phyloP scores from a whole-genome alignment of 2,113 vertebrate species.

The Cottus gobio region DNA sequence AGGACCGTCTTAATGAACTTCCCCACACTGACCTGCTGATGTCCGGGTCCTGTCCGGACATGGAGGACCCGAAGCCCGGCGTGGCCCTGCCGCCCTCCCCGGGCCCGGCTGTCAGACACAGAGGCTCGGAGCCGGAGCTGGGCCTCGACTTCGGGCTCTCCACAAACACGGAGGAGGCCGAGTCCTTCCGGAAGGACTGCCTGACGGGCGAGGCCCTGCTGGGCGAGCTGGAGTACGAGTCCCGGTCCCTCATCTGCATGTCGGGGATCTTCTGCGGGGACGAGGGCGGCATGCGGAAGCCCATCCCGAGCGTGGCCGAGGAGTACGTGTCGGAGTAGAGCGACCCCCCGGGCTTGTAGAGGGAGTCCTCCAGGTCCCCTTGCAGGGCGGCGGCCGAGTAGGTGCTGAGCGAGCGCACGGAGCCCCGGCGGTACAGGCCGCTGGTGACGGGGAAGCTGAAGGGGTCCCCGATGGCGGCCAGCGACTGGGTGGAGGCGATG shows the following conservation, averaged over 20 bases:
- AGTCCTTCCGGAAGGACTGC: conserved; percentile 95
- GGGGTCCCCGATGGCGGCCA: conserved; percentile 91
- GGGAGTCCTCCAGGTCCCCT: conserved; percentile 91
- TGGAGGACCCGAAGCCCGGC: conserved; percentile 86
- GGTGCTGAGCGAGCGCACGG: conserved; percentile 94
- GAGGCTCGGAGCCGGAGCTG: conserved; percentile 86
- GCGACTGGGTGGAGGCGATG: conserved; percentile 92
- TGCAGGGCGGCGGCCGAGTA: conserved; percentile 95
- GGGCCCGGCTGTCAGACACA: conserved; percentile 88
- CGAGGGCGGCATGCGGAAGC: conserved; percentile 93
- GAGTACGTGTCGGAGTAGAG: conserved; percentile 91
- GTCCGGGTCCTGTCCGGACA: conserved; percentile 89
- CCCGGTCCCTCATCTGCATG: conserved; percentile 87
- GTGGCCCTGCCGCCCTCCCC: conserved; percentile 85
- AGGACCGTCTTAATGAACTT: not conserved
- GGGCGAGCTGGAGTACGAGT: conserved; percentile 91
- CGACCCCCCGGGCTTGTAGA: conserved; percentile 92
- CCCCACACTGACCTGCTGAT: conserved; percentile 85
- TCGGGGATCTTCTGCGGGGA: conserved; percentile 95
- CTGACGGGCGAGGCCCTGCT: conserved; percentile 94
- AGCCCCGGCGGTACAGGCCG: conserved; percentile 94
- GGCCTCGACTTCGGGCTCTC: conserved; percentile 92
- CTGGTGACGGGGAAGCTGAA: conserved; percentile 89
- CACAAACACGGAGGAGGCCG: conserved; percentile 92
- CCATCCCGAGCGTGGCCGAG: conserved; percentile 84